A percentile compares a stretch with the other conserved stretches of the same genome.
These are phyloP conservation scores for Pseudorasbora parva DNA, from an alignment of 2,113 vertebrate species.

Conservation along the genomic window DNA sequence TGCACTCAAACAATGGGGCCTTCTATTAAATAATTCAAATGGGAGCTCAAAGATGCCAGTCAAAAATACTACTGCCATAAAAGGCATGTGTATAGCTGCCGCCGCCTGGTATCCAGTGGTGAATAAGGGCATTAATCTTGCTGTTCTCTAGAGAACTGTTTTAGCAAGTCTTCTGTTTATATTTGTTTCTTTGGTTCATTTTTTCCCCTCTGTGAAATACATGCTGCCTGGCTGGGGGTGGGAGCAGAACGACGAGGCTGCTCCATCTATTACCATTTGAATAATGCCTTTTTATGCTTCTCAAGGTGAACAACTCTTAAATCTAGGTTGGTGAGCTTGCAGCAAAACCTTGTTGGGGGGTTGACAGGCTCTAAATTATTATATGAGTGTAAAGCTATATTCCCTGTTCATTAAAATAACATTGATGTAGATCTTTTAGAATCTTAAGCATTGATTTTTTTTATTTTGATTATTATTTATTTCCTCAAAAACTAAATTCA, in stretches of 20 bases:
- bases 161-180: conserved; percentile 72
- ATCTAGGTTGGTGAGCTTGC: conserved; percentile 41
- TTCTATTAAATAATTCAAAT: conserved; percentile 82
- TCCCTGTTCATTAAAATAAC: background rate
- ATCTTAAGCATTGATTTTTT: background rate
- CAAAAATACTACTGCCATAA: conserved; percentile 82
- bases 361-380: background rate
- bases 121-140: conserved; percentile 81
- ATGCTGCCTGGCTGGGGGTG: conserved; percentile 22
- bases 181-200: conserved; percentile 65
- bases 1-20: conserved; percentile 61
- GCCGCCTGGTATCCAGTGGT: conserved; percentile 69
- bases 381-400: background rate
- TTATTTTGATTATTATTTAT: too few species aligned
- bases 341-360: background rate
- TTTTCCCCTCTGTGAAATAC: conserved; percentile 43
- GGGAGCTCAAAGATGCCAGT: conserved; percentile 77
- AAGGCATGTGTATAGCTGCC: conserved; percentile 73
- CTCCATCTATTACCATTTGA: conserved; percentile 74
- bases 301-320: conserved; percentile 70
- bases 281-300: conserved; percentile 61
- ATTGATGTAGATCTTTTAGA: background rate
- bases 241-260: conserved; percentile 61
- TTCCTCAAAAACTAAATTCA: too few species aligned
- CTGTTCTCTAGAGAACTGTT: conserved; percentile 72